Evolutionary conservation across 2,888 invertebrate genomes (phyloP).

Genomic region (Allolobophora icterica): DNA sequence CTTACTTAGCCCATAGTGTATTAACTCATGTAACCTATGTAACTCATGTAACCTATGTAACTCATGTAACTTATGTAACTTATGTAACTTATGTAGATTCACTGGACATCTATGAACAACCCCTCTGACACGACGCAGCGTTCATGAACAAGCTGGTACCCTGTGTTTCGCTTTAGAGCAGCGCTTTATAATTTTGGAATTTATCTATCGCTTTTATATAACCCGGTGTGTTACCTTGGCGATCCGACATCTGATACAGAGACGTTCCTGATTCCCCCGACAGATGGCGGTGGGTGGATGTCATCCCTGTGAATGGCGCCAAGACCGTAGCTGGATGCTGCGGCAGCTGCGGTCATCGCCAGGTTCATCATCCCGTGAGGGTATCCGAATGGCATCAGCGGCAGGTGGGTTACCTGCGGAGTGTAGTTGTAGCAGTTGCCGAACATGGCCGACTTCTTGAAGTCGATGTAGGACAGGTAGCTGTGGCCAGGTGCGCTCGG

Average conservation of each 20-base stretch:
- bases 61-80: no score
- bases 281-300: background rate
- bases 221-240: background rate
- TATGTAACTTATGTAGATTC: no score
- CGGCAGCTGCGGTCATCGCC: conserved; percentile 53
- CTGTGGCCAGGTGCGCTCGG: conserved; percentile 22
- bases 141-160: no score
- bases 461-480: conserved; percentile 34
- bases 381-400: conserved; percentile 59
- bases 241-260: background rate
- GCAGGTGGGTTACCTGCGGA: conserved; percentile 52
- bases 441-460: conserved; percentile 36
- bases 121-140: no score
- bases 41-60: no score
- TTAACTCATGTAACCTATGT: no score
- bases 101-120: no score
- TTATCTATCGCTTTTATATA: background rate
- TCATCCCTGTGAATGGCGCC: background rate
- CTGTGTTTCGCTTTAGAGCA: no score
- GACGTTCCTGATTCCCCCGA: background rate
- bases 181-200: no score
- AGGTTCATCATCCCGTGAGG: conserved; percentile 55
- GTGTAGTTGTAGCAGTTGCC: conserved; percentile 56
- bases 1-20: no score
- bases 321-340: conserved; percentile 10